Evolutionary conservation across 1,140 invertebrate species (phyloP).

Genomic region (Ceratosolen fusciceps): DNA sequence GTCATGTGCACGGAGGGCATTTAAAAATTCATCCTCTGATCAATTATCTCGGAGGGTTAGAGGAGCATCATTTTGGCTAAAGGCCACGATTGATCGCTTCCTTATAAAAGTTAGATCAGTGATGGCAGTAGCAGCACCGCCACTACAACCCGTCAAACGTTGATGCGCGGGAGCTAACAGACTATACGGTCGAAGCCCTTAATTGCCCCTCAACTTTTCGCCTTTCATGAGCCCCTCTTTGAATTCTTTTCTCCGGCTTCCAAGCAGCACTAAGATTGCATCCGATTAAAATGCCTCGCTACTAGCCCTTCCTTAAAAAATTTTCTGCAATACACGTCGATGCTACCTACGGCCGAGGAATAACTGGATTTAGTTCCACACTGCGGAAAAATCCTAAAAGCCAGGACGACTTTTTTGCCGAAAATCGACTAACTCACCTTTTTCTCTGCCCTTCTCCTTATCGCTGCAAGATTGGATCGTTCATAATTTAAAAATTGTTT

Average conservation of each 20-base stretch:
- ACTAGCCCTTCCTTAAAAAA: background rate
- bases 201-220: constrained; percentile 39
- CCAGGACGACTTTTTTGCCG: background rate
- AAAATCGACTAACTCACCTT: too few relatives aligned
- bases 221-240: background rate
- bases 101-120: background rate
- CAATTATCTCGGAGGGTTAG: background rate
- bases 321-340: background rate
- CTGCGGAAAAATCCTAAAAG: background rate
- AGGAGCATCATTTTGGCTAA: constrained; percentile 17
- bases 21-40: background rate
- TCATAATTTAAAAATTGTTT: too few relatives aligned
- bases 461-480: too few relatives aligned
- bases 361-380: constrained; percentile 2
- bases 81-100: background rate
- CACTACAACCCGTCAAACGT: constrained; percentile 12
- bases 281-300: background rate
- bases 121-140: background rate
- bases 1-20: background rate
- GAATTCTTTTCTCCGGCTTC: background rate
- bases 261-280: background rate
- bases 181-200: background rate
- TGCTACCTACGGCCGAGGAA: background rate
- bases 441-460: too few relatives aligned
- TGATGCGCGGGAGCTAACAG: background rate